These are phyloP conservation scores for Mechanitis messenoides DNA, from an alignment of 2,888 invertebrate species.

Conservation along the genomic window DNA sequence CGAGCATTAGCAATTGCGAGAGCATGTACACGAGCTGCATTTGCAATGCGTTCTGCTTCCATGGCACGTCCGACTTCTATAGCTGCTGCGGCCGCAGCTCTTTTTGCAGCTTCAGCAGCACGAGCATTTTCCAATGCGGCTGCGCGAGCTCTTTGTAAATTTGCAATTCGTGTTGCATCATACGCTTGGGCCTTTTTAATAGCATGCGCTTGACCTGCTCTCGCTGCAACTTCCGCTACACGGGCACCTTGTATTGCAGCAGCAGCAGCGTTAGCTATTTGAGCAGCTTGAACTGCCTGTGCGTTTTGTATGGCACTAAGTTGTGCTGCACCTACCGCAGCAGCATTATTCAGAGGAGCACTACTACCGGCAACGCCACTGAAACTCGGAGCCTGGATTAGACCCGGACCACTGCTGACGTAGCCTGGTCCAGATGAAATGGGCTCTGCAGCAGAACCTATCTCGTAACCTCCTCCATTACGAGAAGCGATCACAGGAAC, in stretches of 20 bases:
- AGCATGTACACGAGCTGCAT: slow-evolving; percentile 65
- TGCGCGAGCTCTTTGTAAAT: slow-evolving; percentile 64
- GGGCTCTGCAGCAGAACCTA: slow-evolving; percentile 20
- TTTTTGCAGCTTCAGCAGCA: slow-evolving; percentile 62
- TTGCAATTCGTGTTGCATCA: slow-evolving; percentile 64
- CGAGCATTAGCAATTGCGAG: slow-evolving; percentile 66
- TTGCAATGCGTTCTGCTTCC: slow-evolving; percentile 60
- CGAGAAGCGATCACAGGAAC: slow-evolving; percentile 28
- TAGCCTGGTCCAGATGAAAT: slow-evolving; percentile 17
- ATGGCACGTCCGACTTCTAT: slow-evolving; percentile 53
- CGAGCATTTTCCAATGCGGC: slow-evolving; percentile 66
- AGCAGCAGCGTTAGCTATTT: slow-evolving; percentile 64
- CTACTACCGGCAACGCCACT: slow-evolving; percentile 27
- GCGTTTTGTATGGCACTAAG: slow-evolving; percentile 69
- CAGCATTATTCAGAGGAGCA: slow-evolving; percentile 60
- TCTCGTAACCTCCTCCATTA: slow-evolving; percentile 16
- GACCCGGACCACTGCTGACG: slow-evolving; percentile 12
- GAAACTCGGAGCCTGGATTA: slow-evolving; percentile 12
- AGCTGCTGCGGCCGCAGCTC: slow-evolving; percentile 54
- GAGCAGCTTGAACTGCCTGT: slow-evolving; percentile 62
- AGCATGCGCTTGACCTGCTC: slow-evolving; percentile 61
- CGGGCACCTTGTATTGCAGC: slow-evolving; percentile 68
- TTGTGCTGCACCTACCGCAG: slow-evolving; percentile 63
- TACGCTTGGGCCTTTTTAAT: slow-evolving; percentile 65
- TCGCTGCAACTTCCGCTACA: slow-evolving; percentile 60